Evolutionary conservation across 2,113 vertebrate genomes (phyloP).

Genomic region (Hassar affinis): DNA sequence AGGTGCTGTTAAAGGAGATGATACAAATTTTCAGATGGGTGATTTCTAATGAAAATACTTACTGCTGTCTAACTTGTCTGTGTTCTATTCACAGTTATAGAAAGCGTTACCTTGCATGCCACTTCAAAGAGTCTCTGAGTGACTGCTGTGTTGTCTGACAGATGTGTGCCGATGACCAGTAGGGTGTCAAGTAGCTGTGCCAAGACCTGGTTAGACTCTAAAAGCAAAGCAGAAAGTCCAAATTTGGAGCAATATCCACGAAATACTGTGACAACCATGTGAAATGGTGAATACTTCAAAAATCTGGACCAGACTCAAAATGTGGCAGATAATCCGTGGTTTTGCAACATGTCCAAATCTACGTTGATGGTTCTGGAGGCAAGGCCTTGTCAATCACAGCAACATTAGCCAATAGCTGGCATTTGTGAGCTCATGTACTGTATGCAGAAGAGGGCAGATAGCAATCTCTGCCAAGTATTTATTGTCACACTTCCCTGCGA

Average conservation of each 20-base stretch:
- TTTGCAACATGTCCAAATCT: not conserved
- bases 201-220: constrained; percentile 96
- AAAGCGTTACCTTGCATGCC: constrained; percentile 84
- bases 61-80: not conserved
- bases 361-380: too few relatives aligned
- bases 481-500: not conserved
- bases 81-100: not conserved
- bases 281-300: not conserved
- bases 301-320: not conserved
- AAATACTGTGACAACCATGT: not conserved
- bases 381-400: not conserved
- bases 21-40: not conserved
- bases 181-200: constrained; percentile 91
- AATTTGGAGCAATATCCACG: not conserved
- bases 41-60: not conserved
- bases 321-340: not conserved
- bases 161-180: constrained; percentile 86
- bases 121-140: constrained; percentile 84
- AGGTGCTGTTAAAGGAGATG: constrained; percentile 75
- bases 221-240: not conserved
- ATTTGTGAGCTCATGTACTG: not conserved
- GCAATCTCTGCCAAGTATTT: not conserved
- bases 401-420: not conserved
- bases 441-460: not conserved
- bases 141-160: constrained; percentile 77